Percentiles rank a stretch among this genome's conserved stretches.
Conservation (phyloP, 2,113 vertebrate species). For the Rhinolophus sinicus region DNA sequence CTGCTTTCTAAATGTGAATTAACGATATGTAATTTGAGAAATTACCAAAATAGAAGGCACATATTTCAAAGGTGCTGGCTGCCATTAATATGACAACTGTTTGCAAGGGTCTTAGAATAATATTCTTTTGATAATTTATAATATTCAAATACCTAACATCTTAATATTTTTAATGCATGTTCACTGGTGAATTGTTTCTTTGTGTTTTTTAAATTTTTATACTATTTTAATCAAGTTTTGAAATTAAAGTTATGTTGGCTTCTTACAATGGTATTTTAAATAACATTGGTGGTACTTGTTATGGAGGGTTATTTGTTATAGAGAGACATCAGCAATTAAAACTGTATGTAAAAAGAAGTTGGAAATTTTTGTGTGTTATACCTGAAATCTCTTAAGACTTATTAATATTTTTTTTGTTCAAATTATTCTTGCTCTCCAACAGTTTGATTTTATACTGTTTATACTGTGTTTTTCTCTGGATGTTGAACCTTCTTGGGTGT, state of each 20-base stretch:
- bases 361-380: not conserved
- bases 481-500: not conserved
- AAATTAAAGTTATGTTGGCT: not conserved
- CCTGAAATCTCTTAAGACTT: not conserved
- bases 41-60: not conserved
- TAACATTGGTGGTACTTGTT: not conserved
- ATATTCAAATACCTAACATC: not conserved
- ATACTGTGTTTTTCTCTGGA: not conserved
- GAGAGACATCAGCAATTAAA: not conserved
- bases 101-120: not conserved
- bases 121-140: not conserved
- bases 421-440: not conserved
- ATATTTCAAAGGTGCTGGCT: not conserved
- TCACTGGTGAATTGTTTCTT: not conserved
- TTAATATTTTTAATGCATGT: not conserved
- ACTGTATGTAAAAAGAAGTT: not conserved
- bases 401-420: not conserved
- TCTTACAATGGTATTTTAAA: not conserved
- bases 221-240: not conserved
- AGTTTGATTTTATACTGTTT: not conserved
- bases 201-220: not conserved
- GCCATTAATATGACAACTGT: not conserved
- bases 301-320: not conserved
- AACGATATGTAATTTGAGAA: not conserved
- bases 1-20: not conserved